A percentile compares a stretch with the other conserved stretches of the same genome.
phyloP scores from a whole-genome alignment of 2,888 invertebrate species.

The Osedax fenrisi region DNA sequence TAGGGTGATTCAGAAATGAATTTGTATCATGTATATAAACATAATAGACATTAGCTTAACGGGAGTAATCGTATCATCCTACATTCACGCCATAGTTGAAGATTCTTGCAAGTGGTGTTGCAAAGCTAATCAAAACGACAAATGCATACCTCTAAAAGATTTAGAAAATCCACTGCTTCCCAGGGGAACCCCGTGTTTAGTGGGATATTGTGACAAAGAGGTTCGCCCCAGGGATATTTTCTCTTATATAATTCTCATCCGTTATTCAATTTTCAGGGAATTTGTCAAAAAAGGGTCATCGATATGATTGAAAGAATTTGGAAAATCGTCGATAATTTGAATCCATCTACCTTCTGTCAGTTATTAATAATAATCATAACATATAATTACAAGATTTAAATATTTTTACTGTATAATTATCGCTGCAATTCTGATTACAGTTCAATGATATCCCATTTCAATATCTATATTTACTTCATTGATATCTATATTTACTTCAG shows the following conservation, averaged over 20 bases:
- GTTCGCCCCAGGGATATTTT: constrained; percentile 9
- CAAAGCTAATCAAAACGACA: constrained; percentile 28
- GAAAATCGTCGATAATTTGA: constrained; percentile 88
- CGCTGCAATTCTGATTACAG: too few relatives aligned
- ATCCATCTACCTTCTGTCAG: constrained; percentile 30
- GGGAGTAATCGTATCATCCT: too few relatives aligned
- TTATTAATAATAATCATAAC: background rate
- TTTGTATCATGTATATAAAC: too few relatives aligned
- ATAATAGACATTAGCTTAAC: too few relatives aligned
- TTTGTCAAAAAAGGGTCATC: constrained; percentile 83
- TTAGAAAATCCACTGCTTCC: too few relatives aligned
- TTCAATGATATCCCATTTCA: too few relatives aligned
- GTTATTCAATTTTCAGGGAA: constrained; percentile 57
- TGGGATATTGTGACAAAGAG: constrained; percentile 66
- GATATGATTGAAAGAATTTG: constrained; percentile 81
- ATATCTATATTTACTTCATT: too few relatives aligned
- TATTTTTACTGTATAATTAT: too few relatives aligned
- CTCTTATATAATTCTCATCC: background rate
- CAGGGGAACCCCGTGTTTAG: constrained; percentile 65
- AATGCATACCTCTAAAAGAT: constrained; percentile 29
- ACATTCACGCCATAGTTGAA: too few relatives aligned
- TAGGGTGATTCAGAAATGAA: background rate
- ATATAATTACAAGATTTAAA: too few relatives aligned
- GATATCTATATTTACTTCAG: too few relatives aligned
- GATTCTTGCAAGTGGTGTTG: constrained; percentile 89